phyloP scores from a whole-genome alignment of 2,113 vertebrate species.

The Brachyistius frenatus region DNA sequence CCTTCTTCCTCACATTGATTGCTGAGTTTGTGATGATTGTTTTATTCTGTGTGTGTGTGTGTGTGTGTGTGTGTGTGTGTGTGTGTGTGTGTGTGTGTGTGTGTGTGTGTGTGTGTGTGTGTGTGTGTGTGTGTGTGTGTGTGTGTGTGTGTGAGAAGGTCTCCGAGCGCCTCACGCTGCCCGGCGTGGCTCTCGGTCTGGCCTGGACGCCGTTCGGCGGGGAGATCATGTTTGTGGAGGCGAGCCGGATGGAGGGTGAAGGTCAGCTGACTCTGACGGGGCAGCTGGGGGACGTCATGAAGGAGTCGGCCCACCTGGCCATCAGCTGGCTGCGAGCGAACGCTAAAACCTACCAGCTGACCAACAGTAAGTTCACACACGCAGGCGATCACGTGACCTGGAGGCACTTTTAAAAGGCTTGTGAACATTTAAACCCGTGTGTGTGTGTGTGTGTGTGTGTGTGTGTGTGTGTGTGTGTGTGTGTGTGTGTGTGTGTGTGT shows the following conservation, averaged over 20 bases:
- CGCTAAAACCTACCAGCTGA: slow-evolving; percentile 91
- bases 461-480: too few species aligned
- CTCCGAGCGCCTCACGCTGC: slow-evolving; percentile 92
- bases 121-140: too few species aligned
- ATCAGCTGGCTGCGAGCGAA: slow-evolving; percentile 98
- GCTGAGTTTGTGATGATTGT: neutral
- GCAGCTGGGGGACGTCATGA: slow-evolving; percentile 96
- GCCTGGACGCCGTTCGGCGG: slow-evolving; percentile 96
- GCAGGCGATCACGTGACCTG: neutral
- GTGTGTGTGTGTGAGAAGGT: slow-evolving; percentile 82
- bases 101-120: neutral
- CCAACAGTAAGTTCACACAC: slow-evolving; percentile 85
- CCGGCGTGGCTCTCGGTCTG: slow-evolving; percentile 94
- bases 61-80: too few species aligned
- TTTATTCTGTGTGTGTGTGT: slow-evolving; percentile 6
- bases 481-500: neutral
- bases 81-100: too few species aligned
- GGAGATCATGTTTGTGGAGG: slow-evolving; percentile 98
- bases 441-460: too few species aligned
- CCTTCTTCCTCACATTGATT: slow-evolving; percentile 1
- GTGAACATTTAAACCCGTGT: too few species aligned
- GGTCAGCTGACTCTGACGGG: slow-evolving; percentile 95
- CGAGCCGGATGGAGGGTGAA: slow-evolving; percentile 96
- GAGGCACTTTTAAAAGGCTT: too few species aligned
- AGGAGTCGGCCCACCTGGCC: slow-evolving; percentile 96